Base-by-base conservation (phyloP, 2,113 vertebrate species). In the Tichodroma muraria region DNA sequence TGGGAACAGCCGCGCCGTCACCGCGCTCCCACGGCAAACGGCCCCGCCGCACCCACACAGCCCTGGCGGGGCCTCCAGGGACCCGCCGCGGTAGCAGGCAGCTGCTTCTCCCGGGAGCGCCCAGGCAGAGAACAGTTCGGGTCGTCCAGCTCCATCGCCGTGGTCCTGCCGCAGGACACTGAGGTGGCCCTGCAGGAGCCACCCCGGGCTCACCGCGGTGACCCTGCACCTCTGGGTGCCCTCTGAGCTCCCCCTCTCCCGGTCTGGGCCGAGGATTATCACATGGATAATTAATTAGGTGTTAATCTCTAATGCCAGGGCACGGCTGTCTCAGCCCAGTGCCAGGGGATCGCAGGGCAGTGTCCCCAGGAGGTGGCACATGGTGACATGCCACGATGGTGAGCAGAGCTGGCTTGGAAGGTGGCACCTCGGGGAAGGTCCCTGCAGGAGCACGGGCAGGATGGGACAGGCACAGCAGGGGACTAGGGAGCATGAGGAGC, bases 351-450 rank as follows among this genome's bases (percentile, higher is more conserved):
- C 27, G 6, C 2, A 4, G 35, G 17, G 49, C 31, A 24, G 6
- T 5, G 53, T 24, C 19, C 18, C 57, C 30, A 7, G 33, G 33
- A 33, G 78, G 45, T 16, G 22, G 79, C 85, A 35, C 68, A 2
- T 0, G 17, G 2, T 6, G 33, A 33, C 49, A 21, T 2, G 79
- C 27, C 72, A 2, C 1, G 2, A 5, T 10, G 59, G 45, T 2
- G 19, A 47, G 30, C 31, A 22, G 59, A 15, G 8, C 65, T 14
- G 65, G 22, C 22, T 13, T 3, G 31, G 50, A n/a, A 37, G 42
- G 38, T 60, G 84, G 44, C 57, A 49, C 54, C 61, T 30, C 5
- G 2, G 69, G 42, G 18, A 30, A 31, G 49, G 28, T 10, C 23
- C 42, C 52, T 20, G 69, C 69, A 23, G 59, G 59, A 17, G 52